Conservation (phyloP, 2,888 invertebrate species). For the Acanthosepion lycidas region DNA sequence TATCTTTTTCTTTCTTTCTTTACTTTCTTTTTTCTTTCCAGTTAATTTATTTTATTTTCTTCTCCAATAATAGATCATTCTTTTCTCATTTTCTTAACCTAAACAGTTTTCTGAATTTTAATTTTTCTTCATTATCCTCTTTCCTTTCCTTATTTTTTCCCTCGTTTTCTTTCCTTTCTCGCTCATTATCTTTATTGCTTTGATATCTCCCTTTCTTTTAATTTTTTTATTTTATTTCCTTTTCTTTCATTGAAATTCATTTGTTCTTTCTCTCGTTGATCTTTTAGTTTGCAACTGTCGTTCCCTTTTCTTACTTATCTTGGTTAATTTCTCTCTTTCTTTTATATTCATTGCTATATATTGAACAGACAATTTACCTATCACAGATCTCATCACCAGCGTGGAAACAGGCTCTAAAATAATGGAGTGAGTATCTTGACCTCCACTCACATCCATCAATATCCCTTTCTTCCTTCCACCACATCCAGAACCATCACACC, state of each 20-base stretch:
- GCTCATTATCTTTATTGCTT: not conserved
- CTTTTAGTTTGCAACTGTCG: not conserved
- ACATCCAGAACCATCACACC: not conserved
- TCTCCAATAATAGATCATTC: not conserved
- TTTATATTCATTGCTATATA: not conserved
- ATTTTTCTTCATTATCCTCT: not conserved
- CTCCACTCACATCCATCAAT: constrained; percentile 33
- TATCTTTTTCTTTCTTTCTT: no score
- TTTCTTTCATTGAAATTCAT: not conserved
- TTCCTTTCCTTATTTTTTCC: not conserved
- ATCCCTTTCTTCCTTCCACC: not conserved
- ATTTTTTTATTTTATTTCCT: not conserved
- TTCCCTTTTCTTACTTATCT: not conserved
- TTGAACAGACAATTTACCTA: constrained; percentile 12
- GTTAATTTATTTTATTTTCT: not conserved
- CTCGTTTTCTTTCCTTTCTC: fast-evolving
- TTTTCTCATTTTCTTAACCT: not conserved
- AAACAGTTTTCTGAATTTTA: not conserved
- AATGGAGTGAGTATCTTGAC: constrained; percentile 1
- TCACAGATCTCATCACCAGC: constrained; percentile 33
- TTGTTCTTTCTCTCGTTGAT: not conserved
- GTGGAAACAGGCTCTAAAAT: constrained; percentile 20
- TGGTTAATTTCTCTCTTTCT: not conserved
- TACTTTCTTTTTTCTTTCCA: no score
- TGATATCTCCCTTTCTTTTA: not conserved